Base-by-base conservation (phyloP, 2,113 vertebrate species). In the Xenopus borealis region DNA sequence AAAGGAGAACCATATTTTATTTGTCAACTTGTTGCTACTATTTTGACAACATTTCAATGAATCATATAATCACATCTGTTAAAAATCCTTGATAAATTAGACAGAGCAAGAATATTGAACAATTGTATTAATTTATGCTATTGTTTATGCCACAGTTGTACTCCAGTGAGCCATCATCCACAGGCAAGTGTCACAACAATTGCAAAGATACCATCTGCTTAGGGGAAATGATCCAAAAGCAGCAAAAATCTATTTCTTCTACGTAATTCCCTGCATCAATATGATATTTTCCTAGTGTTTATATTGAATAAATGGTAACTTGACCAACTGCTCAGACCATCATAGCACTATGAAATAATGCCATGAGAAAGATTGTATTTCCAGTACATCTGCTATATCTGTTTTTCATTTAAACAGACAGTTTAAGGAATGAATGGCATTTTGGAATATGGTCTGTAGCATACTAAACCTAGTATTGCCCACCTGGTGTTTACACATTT, bases 21-120 rank as follows among this genome's bases (percentile, higher is more conserved):
- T 85, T 92, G 87, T 90, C 88, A 88, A 81, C 77, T 85, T 85
- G 83, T 85, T 87, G 82, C 79, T 88, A 71, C 86, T 91, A 88
- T 90, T 91, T 91, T 93, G 92, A 92, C 86, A 91, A 87, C 85
- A 89, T 88, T 88, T 89, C 83, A 83, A 80, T 79, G 83, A 88
- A 88, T 77, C 67, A 46, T 70, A 87, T 75, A 86, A 88, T 91
- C 87, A 89, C 88, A 91, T 91, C 86, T 89, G 88, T 87, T 14
- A 72, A 89, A 86, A 83, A 85, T 78, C 79, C 30, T 57, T 78
- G 80, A 86, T 27, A 90, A 91, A 89, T 91, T 87, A 88, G 82
- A 86, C 81, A 80, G 75, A 80, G 74, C 64, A 80, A 87, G 82
- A 86, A 83, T 76, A 88, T 81, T 78, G 85, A 86, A 83, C 83